Evolutionary conservation across 2,113 vertebrate genomes (phyloP).

Genomic region (Aegithalos caudatus): DNA sequence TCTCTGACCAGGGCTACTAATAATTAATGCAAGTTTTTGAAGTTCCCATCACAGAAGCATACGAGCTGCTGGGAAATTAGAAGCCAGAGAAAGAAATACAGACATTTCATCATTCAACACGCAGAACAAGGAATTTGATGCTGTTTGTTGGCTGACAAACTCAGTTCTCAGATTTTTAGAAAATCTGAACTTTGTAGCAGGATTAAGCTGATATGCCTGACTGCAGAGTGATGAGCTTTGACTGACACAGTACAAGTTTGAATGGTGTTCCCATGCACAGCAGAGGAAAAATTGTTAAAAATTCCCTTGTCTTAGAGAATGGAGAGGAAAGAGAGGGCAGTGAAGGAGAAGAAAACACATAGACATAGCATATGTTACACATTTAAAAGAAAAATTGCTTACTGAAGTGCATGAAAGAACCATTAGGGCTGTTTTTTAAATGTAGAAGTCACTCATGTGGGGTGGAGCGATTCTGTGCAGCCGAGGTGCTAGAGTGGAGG

Average conservation of each 20-base stretch:
- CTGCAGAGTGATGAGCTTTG: slow-evolving; percentile 38
- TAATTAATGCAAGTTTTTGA: slow-evolving; percentile 24
- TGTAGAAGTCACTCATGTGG: background rate
- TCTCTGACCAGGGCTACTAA: background rate
- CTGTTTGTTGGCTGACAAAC: slow-evolving; percentile 59
- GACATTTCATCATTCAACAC: slow-evolving; percentile 34
- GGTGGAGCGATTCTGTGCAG: background rate
- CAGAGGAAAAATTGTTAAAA: background rate
- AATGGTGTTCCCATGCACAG: background rate
- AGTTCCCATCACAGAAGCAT: slow-evolving; percentile 2
- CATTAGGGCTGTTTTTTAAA: background rate
- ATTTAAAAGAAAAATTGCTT: background rate
- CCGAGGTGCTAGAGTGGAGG: background rate
- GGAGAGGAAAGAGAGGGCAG: background rate
- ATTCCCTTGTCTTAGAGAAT: background rate
- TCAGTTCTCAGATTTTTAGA: slow-evolving; percentile 51
- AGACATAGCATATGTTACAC: background rate
- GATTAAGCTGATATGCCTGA: background rate
- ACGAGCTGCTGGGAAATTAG: slow-evolving; percentile 39
- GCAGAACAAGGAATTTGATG: slow-evolving; percentile 40
- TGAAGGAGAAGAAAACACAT: background rate
- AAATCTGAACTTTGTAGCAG: background rate
- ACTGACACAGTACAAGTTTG: background rate
- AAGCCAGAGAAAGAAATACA: slow-evolving; percentile 44
- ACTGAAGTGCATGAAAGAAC: background rate